These are phyloP conservation scores for Rattus norvegicus DNA, from an alignment of 2,113 vertebrate genomes.

Conservation along the genomic window GRCr8 NC_086025.1:128301001-128301500, in stretches of 20 bases:
- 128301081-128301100: slow-evolving; percentile 67
- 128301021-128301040: slow-evolving; percentile 61
- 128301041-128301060: background rate
- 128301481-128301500: background rate
- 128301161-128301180: slow-evolving; percentile 42
- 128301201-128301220: slow-evolving; percentile 20
- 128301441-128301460: background rate
- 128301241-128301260: slow-evolving; percentile 42
- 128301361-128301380: slow-evolving; percentile 63
- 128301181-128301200: slow-evolving; percentile 48
- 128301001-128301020: slow-evolving; percentile 66
- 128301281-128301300: slow-evolving; percentile 59
- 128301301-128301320: slow-evolving; percentile 61
- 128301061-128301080: slow-evolving; percentile 41
- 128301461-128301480: background rate
- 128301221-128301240: slow-evolving; percentile 53
- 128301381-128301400: background rate
- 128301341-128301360: slow-evolving; percentile 31
- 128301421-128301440: background rate
- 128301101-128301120: slow-evolving; percentile 62
- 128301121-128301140: slow-evolving; percentile 49
- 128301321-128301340: slow-evolving; percentile 54
- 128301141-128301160: slow-evolving; percentile 65
- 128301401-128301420: slow-evolving; percentile 5
- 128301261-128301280: slow-evolving; percentile 63